Percentiles rank a stretch among this genome's conserved stretches.
Evolutionary conservation across 2,888 invertebrate species (phyloP).

Genomic region (Yponomeuta malinellus): DNA sequence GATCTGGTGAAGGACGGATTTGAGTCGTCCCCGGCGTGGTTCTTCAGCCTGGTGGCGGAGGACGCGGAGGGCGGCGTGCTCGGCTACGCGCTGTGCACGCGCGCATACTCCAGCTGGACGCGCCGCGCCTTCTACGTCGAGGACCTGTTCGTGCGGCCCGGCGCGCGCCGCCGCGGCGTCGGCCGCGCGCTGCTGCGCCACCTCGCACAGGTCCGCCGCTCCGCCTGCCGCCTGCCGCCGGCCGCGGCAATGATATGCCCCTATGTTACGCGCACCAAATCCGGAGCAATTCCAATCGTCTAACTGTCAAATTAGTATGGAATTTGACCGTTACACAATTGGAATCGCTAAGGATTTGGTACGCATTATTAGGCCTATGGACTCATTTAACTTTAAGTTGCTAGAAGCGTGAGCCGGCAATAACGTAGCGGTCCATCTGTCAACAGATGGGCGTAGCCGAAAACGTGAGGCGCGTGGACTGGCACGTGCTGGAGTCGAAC

Average conservation of each 20-base stretch:
- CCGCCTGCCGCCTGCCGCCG: no score
- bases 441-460: constrained; percentile 52
- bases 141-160: constrained; percentile 86
- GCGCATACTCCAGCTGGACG: constrained; percentile 90
- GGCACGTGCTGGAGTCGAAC: constrained; percentile 85
- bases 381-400: background rate
- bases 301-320: no score
- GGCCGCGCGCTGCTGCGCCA: constrained; percentile 77
- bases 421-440: constrained; percentile 5
- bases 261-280: no score
- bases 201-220: constrained; percentile 33
- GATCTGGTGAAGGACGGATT: constrained; percentile 83
- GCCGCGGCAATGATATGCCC: no score
- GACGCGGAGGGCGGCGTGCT: constrained; percentile 65
- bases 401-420: background rate
- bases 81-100: constrained; percentile 88
- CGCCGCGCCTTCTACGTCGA: constrained; percentile 89
- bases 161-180: constrained; percentile 77
- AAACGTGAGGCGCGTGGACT: constrained; percentile 81
- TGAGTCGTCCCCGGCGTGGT: constrained; percentile 75
- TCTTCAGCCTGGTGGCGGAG: constrained; percentile 80
- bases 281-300: no score
- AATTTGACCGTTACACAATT: no score
- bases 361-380: no score
- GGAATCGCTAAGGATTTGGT: no score